These are phyloP conservation scores for Apogon hyalosoma DNA, from an alignment of 2,797 vertebrate species.

Conservation along the genomic window DNA sequence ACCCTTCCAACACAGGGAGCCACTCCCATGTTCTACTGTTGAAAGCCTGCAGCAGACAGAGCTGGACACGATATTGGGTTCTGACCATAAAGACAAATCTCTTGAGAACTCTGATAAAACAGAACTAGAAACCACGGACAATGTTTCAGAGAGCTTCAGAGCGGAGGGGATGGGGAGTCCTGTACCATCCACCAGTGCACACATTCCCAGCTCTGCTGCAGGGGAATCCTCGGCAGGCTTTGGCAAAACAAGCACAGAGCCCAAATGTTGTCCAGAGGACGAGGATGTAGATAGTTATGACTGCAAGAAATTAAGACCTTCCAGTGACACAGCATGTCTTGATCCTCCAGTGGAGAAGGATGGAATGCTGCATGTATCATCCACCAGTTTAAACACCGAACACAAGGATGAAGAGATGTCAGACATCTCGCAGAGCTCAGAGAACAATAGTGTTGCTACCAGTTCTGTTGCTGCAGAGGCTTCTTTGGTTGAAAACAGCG, in stretches of 20 bases:
- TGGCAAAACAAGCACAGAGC: slow-evolving; percentile 46
- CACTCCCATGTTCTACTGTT: slow-evolving; percentile 4
- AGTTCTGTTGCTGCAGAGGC: slow-evolving; percentile 22
- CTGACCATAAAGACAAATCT: slow-evolving; percentile 73
- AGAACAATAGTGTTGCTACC: slow-evolving; percentile 31
- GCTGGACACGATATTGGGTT: background rate
- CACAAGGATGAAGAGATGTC: slow-evolving; percentile 58
- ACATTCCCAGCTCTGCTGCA: slow-evolving; percentile 53
- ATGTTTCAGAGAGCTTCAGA: slow-evolving; percentile 24
- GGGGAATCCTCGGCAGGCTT: slow-evolving; percentile 57
- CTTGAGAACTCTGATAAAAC: slow-evolving; percentile 41
- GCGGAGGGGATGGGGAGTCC: slow-evolving; percentile 62
- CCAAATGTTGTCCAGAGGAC: slow-evolving; percentile 61
- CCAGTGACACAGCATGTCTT: slow-evolving; percentile 41
- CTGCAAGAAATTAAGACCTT: slow-evolving; percentile 54
- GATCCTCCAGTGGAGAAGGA: slow-evolving; percentile 68
- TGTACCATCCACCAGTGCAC: slow-evolving; percentile 57
- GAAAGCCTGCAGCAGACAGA: slow-evolving; percentile 62
- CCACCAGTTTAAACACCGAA: slow-evolving; percentile 57
- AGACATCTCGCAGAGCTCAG: slow-evolving; percentile 44
- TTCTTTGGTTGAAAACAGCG: slow-evolving; percentile 41
- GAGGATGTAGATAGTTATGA: slow-evolving; percentile 58
- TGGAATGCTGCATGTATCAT: background rate
- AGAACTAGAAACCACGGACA: slow-evolving; percentile 60
- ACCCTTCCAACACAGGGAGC: slow-evolving; percentile 60